Percentiles rank a stretch among this genome's conserved stretches.
Conservation (phyloP, 2,113 vertebrate genomes). For the Peromyscus leucopus region DNA sequence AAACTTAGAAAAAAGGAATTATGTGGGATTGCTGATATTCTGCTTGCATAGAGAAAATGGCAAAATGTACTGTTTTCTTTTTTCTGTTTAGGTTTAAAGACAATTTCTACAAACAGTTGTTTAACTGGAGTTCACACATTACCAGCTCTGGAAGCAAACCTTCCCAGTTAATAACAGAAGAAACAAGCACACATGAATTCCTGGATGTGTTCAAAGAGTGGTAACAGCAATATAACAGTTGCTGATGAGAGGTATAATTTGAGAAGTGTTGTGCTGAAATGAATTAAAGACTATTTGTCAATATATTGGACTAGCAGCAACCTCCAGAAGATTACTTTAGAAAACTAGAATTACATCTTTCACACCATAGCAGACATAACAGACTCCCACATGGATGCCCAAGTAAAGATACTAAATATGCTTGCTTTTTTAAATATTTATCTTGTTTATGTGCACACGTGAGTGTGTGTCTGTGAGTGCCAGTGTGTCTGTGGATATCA, state of each 20-base stretch:
- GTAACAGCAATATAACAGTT: background rate
- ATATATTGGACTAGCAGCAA: background rate
- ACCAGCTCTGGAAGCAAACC: background rate
- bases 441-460: background rate
- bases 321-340: background rate
- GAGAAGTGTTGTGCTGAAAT: background rate
- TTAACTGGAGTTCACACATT: background rate
- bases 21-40: background rate
- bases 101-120: background rate
- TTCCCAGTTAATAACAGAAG: background rate
- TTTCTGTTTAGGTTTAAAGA: background rate
- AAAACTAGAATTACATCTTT: background rate
- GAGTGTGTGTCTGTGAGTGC: no score
- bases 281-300: background rate
- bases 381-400: background rate
- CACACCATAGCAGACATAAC: background rate
- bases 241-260: background rate
- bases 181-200: constrained; percentile 24
- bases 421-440: background rate
- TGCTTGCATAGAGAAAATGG: background rate
- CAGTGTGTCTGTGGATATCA: background rate
- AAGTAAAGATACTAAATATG: background rate
- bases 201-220: background rate
- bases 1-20: background rate
- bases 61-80: background rate